These are phyloP conservation scores for Myocastor coypus DNA, from an alignment of 2,113 vertebrate species.

Conservation along the genomic window DNA sequence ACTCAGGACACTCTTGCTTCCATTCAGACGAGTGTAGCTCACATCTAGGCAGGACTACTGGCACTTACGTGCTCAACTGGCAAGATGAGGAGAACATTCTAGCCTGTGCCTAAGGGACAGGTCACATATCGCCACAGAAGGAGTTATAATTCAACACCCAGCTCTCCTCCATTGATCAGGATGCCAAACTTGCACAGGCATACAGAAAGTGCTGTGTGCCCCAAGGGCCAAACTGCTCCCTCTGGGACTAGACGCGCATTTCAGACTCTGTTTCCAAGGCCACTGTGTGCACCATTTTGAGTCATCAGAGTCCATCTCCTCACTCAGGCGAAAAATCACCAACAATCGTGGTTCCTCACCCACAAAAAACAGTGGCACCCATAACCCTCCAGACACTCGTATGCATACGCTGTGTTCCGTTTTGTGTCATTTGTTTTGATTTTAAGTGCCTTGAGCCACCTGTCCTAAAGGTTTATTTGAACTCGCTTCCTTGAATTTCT, in stretches of 20 bases:
- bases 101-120: constrained; percentile 36
- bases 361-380: neutral
- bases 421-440: constrained; percentile 49
- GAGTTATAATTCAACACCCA: constrained; percentile 28
- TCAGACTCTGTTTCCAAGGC: constrained; percentile 24
- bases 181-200: neutral
- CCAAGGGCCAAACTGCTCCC: neutral
- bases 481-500: constrained; percentile 37
- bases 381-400: neutral
- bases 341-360: neutral
- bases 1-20: neutral
- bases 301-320: neutral
- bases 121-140: constrained; percentile 32
- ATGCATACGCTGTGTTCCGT: constrained; percentile 41
- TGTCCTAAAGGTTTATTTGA: neutral
- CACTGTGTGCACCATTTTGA: neutral
- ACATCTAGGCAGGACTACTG: neutral
- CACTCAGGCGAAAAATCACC: constrained; percentile 6
- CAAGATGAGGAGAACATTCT: constrained; percentile 14
- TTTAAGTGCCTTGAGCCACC: neutral
- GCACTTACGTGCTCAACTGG: constrained; percentile 2
- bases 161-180: neutral
- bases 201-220: neutral
- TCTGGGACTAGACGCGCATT: constrained; percentile 3
- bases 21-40: neutral